Percentiles rank a stretch among this genome's conserved stretches.
phyloP scores from a whole-genome alignment of 2,888 invertebrate genomes.

The Drosophila meridionalis region DNA sequence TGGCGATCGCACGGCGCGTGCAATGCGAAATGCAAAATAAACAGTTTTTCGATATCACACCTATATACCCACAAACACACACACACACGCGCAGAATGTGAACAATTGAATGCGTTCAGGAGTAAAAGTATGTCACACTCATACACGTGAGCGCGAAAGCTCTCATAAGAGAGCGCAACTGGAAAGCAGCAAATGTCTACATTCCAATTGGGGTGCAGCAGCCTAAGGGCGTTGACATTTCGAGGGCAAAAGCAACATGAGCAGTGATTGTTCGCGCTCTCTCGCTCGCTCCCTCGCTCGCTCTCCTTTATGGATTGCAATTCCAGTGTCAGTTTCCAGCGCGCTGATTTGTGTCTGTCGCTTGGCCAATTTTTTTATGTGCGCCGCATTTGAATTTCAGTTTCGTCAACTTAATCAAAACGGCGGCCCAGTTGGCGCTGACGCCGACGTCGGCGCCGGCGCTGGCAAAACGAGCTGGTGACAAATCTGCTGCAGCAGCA shows the following conservation, averaged over 20 bases:
- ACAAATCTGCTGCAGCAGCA: constrained; percentile 60
- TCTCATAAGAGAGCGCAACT: constrained; percentile 36
- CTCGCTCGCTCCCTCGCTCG: background rate
- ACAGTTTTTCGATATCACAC: constrained; percentile 69
- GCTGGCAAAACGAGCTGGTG: constrained; percentile 70
- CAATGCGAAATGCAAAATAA: constrained; percentile 79
- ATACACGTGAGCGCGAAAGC: constrained; percentile 36
- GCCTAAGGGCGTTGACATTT: constrained; percentile 76
- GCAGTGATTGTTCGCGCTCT: constrained; percentile 52
- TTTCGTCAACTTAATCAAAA: constrained; percentile 78
- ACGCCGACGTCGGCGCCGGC: constrained; percentile 34
- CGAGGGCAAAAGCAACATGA: constrained; percentile 72
- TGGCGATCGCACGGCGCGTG: constrained; percentile 58
- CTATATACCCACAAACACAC: constrained; percentile 29
- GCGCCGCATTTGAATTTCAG: constrained; percentile 67
- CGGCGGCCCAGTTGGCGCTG: constrained; percentile 60
- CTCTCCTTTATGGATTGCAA: constrained; percentile 17
- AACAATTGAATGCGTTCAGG: constrained; percentile 78
- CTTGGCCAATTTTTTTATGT: constrained; percentile 31
- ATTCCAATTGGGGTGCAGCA: constrained; percentile 60
- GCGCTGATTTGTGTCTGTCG: constrained; percentile 43
- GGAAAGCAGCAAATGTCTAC: constrained; percentile 44
- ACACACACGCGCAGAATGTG: constrained; percentile 51
- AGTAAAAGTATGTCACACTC: constrained; percentile 72
- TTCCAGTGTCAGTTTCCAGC: constrained; percentile 48